Conservation (phyloP, 1,140 invertebrate genomes). For the Drosophila triauraria region DNA sequence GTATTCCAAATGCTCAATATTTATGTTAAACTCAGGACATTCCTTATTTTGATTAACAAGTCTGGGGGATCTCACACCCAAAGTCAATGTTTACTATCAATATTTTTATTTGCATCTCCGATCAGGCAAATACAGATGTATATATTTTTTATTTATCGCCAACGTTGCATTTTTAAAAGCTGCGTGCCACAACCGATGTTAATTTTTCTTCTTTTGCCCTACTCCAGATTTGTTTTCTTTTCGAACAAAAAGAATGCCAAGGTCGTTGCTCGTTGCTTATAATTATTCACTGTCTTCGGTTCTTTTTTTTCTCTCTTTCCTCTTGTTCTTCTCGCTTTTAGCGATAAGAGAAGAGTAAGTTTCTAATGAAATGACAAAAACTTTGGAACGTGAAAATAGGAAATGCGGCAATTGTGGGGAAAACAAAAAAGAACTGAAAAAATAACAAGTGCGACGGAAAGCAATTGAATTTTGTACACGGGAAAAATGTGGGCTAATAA, state of each 20-base stretch:
- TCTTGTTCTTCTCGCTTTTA: conserved; percentile 23
- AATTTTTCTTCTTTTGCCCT: conserved; percentile 17
- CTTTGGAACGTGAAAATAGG: conserved; percentile 40
- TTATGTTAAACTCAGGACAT: not conserved
- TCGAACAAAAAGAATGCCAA: conserved; percentile 36
- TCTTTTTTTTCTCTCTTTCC: not conserved
- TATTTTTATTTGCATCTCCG: conserved; percentile 11
- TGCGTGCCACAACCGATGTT: conserved; percentile 3
- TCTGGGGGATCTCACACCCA: conserved; percentile 9
- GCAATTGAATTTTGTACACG: conserved; percentile 27
- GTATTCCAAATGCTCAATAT: not conserved
- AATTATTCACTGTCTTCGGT: conserved; percentile 30
- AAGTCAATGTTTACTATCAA: conserved; percentile 12
- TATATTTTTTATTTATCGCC: not conserved
- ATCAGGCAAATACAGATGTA: conserved; percentile 1
- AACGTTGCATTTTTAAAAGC: conserved; percentile 2
- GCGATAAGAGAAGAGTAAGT: conserved; percentile 51
- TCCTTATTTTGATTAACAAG: not conserved
- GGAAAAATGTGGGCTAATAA: too few species aligned
- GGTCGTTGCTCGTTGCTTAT: conserved; percentile 23
- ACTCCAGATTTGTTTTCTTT: conserved; percentile 24
- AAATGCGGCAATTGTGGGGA: conserved; percentile 40
- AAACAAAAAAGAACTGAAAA: conserved; percentile 25
- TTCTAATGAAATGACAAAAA: conserved; percentile 68
- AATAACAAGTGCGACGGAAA: conserved; percentile 26